phyloP scores from a whole-genome alignment of 1,140 invertebrate genomes.

The Leptopilina clavipes region DNA sequence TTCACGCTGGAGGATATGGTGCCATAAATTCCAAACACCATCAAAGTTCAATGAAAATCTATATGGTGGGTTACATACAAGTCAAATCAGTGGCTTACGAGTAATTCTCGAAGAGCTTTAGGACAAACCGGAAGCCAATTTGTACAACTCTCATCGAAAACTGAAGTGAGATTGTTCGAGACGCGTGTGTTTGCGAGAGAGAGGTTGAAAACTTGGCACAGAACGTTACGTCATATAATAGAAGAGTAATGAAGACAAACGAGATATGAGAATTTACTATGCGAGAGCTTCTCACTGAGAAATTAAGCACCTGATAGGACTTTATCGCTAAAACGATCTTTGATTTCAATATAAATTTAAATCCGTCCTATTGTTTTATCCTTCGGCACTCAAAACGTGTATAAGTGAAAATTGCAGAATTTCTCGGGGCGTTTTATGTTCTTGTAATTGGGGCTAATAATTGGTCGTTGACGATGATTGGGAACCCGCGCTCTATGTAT shows the following conservation, averaged over 20 bases:
- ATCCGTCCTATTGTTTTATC: slow-evolving; percentile 45
- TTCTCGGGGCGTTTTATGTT: slow-evolving; percentile 41
- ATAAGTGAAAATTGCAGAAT: slow-evolving; percentile 39
- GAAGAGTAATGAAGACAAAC: slow-evolving; percentile 62
- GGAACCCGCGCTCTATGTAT: not conserved
- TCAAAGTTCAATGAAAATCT: not conserved
- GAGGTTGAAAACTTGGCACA: slow-evolving; percentile 44
- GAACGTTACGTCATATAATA: slow-evolving; percentile 48
- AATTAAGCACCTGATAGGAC: slow-evolving; percentile 45
- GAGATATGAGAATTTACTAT: slow-evolving; percentile 49
- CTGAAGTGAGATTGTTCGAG: not conserved
- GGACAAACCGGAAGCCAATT: slow-evolving; percentile 27
- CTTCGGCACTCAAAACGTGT: slow-evolving; percentile 39
- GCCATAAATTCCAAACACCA: not conserved
- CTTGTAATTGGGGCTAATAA: slow-evolving; percentile 39
- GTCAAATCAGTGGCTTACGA: slow-evolving; percentile 2
- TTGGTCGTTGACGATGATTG: not conserved
- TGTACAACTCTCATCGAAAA: slow-evolving; percentile 29
- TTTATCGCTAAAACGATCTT: slow-evolving; percentile 45
- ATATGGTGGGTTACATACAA: not conserved
- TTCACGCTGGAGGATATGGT: not conserved
- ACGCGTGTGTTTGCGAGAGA: not conserved
- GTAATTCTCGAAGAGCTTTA: slow-evolving; percentile 1
- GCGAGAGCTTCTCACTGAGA: slow-evolving; percentile 42
- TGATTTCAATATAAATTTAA: slow-evolving; percentile 50